These are phyloP conservation scores for Pogonophryne albipinna DNA, from an alignment of 2,797 vertebrate species.

Conservation along the genomic window DNA sequence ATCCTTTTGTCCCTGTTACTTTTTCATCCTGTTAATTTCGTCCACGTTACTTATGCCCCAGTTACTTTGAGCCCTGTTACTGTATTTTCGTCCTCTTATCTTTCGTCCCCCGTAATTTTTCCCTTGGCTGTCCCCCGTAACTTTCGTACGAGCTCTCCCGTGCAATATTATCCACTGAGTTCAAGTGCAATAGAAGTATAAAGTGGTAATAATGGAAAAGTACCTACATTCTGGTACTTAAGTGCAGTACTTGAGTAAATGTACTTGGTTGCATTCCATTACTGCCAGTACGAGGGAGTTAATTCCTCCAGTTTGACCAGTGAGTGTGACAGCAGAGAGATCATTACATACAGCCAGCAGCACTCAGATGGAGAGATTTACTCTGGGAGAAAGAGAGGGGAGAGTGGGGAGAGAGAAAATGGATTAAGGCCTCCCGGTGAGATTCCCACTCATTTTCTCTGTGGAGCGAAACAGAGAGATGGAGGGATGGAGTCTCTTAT, in stretches of 20 bases:
- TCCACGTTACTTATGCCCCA: too few species aligned
- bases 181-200: too few species aligned
- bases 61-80: too few species aligned
- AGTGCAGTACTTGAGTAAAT: not conserved
- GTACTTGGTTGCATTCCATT: not conserved
- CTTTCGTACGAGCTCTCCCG: too few species aligned
- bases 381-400: conserved; percentile 32
- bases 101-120: too few species aligned
- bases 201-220: too few species aligned
- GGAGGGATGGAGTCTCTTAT: conserved; percentile 33
- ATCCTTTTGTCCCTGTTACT: too few species aligned
- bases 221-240: not conserved
- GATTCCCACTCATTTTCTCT: conserved; percentile 72
- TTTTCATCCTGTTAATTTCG: too few species aligned
- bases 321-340: conserved; percentile 48
- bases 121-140: too few species aligned
- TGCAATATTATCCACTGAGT: too few species aligned
- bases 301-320: conserved; percentile 50
- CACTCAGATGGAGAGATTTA: conserved; percentile 38
- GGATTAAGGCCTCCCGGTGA: conserved; percentile 64
- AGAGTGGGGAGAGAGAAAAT: conserved; percentile 1
- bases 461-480: conserved; percentile 64
- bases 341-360: conserved; percentile 50
- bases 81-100: too few species aligned
- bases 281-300: conserved; percentile 21